phyloP scores from a whole-genome alignment of 1,140 invertebrate genomes.

The Diabrotica virgifera region DNA sequence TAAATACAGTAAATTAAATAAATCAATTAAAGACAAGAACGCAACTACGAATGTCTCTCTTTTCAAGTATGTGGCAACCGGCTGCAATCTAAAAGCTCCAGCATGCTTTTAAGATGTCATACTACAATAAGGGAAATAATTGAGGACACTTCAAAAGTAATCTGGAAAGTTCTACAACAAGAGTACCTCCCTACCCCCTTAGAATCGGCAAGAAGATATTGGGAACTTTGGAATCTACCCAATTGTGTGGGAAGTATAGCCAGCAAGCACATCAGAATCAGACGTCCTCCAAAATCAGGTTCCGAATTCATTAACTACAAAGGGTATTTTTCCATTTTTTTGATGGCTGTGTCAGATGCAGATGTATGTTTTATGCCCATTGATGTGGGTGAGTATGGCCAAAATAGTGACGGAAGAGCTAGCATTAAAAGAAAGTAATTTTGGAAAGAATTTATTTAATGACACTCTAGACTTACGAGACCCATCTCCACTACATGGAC shows the following conservation, averaged over 20 bases:
- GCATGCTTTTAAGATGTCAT: constrained; percentile 21
- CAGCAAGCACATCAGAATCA: too few relatives aligned
- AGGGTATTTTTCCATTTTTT: constrained; percentile 42
- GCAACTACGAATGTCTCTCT: too few relatives aligned
- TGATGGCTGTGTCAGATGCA: constrained; percentile 33
- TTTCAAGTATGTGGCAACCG: too few relatives aligned
- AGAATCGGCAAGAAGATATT: constrained; percentile 31
- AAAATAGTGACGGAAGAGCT: constrained; percentile 10
- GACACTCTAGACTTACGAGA: constrained; percentile 28
- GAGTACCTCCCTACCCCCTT: constrained; percentile 31
- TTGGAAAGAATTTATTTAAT: constrained; percentile 37
- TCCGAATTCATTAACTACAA: constrained; percentile 35
- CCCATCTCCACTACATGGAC: constrained; percentile 32
- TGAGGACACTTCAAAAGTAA: constrained; percentile 30
- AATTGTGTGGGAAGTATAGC: too few relatives aligned
- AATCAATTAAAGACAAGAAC: too few relatives aligned
- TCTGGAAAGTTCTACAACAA: constrained; percentile 37
- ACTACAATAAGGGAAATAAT: constrained; percentile 34
- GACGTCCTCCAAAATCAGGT: too few relatives aligned
- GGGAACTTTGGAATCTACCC: too few relatives aligned
- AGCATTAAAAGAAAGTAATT: constrained; percentile 11
- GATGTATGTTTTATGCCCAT: constrained; percentile 16
- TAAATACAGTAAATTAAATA: too few relatives aligned
- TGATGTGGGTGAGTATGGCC: constrained; percentile 19
- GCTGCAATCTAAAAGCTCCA: too few relatives aligned